Base-by-base conservation (phyloP, 2,888 invertebrate species). In the Ectobius pallidus region DNA sequence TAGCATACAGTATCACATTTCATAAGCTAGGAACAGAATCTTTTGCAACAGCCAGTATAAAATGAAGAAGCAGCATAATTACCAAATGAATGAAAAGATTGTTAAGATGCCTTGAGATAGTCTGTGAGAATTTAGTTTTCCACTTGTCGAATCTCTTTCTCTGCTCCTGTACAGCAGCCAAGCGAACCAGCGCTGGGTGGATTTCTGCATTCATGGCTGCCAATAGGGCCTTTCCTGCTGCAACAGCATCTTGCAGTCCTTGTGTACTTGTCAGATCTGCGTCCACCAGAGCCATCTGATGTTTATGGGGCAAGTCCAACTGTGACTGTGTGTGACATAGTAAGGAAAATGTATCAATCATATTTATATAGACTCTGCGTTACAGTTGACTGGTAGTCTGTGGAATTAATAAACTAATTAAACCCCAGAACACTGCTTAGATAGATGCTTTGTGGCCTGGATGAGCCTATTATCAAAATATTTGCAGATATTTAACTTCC, bases 41-140 rank as follows among this genome's bases (percentile, higher is more conserved):
- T n/a, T n/a, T n/a, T n/a, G n/a, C n/a, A n/a, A n/a, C n/a, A n/a
- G n/a, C n/a, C n/a, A n/a, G n/a, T n/a, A n/a, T n/a, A n/a, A n/a
- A n/a, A n/a, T n/a, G n/a, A n/a, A n/a, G n/a, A n/a, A n/a, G n/a
- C n/a, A n/a, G n/a, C n/a, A n/a, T n/a, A n/a, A n/a, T n/a, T 78
- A 88, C 97, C 85, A 96, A 90, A 84, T 98, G 96, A 79, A 97
- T 95, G 78, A 99, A 96, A 69, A 96, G 87, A 85, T 98, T 97
- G 82, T 97, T 97, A 68, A 99, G 87, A 83, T 98, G 96, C 22
- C 96, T 89, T 74, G 93, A 92, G 70, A 98, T 89, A 58, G 92
- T 90, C 71, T 91, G 89, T 0, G 95, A 92, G 82, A 96, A 95
- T 81, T 91, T 91, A 44, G 89, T 88, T 80, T 91, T 90, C 79